Base-by-base conservation (phyloP, 2,888 invertebrate species). In the Stomorhina lunata region DNA sequence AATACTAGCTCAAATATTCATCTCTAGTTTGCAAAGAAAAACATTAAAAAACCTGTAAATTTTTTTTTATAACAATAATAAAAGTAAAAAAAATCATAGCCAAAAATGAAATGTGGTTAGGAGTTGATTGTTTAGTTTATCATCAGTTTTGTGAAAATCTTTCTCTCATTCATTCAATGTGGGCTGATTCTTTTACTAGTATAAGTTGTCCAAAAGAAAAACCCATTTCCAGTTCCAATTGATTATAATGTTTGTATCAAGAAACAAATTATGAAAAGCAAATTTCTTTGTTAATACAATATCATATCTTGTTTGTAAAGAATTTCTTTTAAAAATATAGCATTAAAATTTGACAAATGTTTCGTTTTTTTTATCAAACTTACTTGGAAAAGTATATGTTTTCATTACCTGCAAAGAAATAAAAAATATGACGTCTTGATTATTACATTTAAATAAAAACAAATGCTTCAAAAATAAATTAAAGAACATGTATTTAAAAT, bases 121-220 rank as follows among this genome's bases (percentile, higher is more conserved):
- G 6, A 75, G 69, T 59, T 79, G 78, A 69, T 75, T 78, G 73
- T 81, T 66, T n/a, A 71, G 65, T 65, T 75, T 75, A 75, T 71
- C 65, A 66, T 66, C 32, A 65, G 27, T 81, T 55, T 57, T n/a
- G n/a, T n/a, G n/a, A n/a, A n/a, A n/a, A n/a, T n/a, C n/a, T 68
- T 55, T 10, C 40, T 80, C 55, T 73, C 37, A 32, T 29, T 37
- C 65, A 53, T 43, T 63, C 50, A 82, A 79, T 66, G 82, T 82
- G 69, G 82, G 82, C 79, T 65, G 78, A 27, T 37, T 45, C 22
- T 40, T 50, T 53, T n/a, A n/a, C n/a, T 72, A 57, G 50, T 63
- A 61, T 53, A 27, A 9, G 43, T 53, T 27, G 17, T 10, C 45
- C n/a, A 78, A n/a, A 65, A 48, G 12, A 63, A 65, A 65, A 65